Evolutionary conservation across 2,113 vertebrate genomes (phyloP).

Genomic region (Pelobates fuscus): DNA sequence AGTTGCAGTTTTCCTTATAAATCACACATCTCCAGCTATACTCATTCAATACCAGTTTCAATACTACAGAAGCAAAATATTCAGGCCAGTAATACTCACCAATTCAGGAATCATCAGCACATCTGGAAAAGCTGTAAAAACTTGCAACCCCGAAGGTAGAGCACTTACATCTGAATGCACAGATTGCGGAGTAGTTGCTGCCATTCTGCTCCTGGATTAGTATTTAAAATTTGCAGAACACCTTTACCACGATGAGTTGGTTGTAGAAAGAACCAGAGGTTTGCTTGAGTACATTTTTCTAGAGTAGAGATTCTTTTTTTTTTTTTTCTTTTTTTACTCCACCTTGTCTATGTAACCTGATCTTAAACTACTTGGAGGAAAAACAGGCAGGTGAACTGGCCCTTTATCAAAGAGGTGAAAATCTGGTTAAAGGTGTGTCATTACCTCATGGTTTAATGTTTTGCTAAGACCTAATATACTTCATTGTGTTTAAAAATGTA

Average conservation of each 20-base stretch:
- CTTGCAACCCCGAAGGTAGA: background rate
- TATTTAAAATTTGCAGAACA: too few relatives aligned
- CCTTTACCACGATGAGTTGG: too few relatives aligned
- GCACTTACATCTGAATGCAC: background rate
- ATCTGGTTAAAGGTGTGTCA: background rate
- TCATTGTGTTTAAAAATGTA: too few relatives aligned
- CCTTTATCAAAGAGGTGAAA: background rate
- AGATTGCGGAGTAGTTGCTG: background rate
- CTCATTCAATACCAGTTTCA: too few relatives aligned
- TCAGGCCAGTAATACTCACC: background rate
- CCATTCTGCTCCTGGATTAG: background rate
- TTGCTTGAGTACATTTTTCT: too few relatives aligned
- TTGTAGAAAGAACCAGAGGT: too few relatives aligned
- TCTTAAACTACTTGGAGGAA: background rate
- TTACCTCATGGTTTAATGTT: background rate
- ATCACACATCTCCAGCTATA: background rate
- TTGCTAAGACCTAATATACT: too few relatives aligned
- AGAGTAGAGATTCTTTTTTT: too few relatives aligned
- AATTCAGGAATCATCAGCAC: slow-evolving; percentile 6
- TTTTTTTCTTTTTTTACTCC: background rate
- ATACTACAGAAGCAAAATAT: too few relatives aligned
- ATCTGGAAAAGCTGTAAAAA: slow-evolving; percentile 4
- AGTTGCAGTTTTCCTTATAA: too few relatives aligned
- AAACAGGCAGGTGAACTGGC: background rate
- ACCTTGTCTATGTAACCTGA: background rate